Conservation (phyloP, 2,797 vertebrate species). For the Bryconaethiops microstoma region DNA sequence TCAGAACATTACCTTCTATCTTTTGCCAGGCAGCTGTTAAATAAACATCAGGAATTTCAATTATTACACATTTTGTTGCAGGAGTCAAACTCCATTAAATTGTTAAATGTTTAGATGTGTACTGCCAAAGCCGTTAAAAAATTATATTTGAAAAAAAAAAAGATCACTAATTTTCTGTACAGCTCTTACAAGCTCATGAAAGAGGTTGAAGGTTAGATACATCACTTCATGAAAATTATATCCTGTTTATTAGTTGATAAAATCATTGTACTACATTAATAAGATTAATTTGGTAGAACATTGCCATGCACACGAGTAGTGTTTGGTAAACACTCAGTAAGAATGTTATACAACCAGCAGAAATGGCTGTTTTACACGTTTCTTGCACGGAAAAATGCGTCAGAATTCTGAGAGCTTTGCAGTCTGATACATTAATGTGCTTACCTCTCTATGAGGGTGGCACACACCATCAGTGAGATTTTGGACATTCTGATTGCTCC, state of each 20-base stretch:
- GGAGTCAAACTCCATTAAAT: conserved; percentile 48
- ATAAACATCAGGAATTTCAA: conserved; percentile 52
- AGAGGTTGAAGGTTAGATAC: conserved; percentile 3
- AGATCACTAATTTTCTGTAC: not conserved
- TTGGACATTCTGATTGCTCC: not conserved
- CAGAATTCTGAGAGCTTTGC: not conserved
- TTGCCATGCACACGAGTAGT: conserved; percentile 8
- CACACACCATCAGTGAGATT: not conserved
- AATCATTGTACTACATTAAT: conserved; percentile 7
- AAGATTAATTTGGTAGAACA: conserved; percentile 18
- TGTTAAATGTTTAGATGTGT: conserved; percentile 45
- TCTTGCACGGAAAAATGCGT: conserved; percentile 7
- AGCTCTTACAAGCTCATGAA: not conserved
- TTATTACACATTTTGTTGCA: conserved; percentile 57
- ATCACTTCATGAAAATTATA: not conserved
- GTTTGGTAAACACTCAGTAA: conserved; percentile 2
- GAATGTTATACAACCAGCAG: not conserved
- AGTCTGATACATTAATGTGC: not conserved
- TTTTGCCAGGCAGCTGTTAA: conserved; percentile 55
- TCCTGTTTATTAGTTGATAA: conserved; percentile 4
- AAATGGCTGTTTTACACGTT: conserved; percentile 23
- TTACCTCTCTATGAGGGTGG: not conserved
- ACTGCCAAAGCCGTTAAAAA: conserved; percentile 57
- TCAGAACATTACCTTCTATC: not conserved
- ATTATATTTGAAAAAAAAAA: conserved; percentile 3